phyloP scores from a whole-genome alignment of 2,888 invertebrate genomes.

The Caradrina clavipalpis region DNA sequence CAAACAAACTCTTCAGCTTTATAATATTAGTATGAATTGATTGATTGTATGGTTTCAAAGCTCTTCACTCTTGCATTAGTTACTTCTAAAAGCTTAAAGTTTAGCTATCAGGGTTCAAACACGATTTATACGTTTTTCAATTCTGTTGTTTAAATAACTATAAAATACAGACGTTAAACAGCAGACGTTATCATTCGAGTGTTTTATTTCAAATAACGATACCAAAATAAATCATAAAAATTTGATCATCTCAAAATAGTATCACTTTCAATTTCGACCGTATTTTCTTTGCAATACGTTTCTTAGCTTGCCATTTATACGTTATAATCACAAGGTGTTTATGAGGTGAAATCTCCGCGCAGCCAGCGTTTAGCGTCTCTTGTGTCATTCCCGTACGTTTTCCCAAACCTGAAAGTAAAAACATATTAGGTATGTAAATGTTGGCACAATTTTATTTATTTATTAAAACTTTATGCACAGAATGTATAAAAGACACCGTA shows the following conservation, averaged over 20 bases:
- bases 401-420: conserved; percentile 91
- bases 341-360: conserved; percentile 91
- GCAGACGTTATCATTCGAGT: not conserved
- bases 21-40: too few relatives aligned
- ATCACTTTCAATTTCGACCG: conserved; percentile 62
- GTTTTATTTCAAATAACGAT: conserved; percentile 45
- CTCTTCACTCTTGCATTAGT: too few relatives aligned
- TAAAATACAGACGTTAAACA: too few relatives aligned
- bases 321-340: conserved; percentile 39
- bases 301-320: conserved; percentile 28
- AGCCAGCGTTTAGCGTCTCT: conserved; percentile 94
- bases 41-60: too few relatives aligned
- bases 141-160: too few relatives aligned
- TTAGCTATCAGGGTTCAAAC: too few relatives aligned
- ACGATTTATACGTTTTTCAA: too few relatives aligned
- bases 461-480: too few relatives aligned
- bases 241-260: conserved; percentile 56
- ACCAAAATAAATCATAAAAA: conserved; percentile 39
- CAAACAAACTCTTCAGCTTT: too few relatives aligned
- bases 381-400: conserved; percentile 94
- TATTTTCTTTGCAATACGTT: conserved; percentile 33
- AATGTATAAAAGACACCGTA: too few relatives aligned
- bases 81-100: too few relatives aligned
- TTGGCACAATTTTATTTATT: too few relatives aligned
- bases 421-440: not conserved